These are phyloP conservation scores for Cyaniris semiargus DNA, from an alignment of 2,888 invertebrate species.

Conservation along the genomic window DNA sequence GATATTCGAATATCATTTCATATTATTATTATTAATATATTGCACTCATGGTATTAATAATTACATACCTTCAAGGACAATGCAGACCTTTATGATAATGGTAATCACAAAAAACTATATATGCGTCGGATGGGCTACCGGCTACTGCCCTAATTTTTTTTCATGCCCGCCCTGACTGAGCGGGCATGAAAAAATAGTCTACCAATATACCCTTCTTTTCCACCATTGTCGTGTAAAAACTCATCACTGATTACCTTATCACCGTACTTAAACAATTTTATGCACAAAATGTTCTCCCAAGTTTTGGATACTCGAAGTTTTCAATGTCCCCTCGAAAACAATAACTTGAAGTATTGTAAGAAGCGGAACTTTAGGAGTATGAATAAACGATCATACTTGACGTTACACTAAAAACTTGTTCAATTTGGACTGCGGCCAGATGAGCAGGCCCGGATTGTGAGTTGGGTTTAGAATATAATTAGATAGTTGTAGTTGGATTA, in stretches of 20 bases:
- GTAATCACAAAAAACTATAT: too few species aligned
- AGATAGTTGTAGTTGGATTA: too few species aligned
- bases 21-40: too few species aligned
- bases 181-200: too few species aligned
- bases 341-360: constrained; percentile 10
- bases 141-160: too few species aligned
- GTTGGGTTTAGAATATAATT: neutral
- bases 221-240: neutral
- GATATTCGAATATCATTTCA: too few species aligned
- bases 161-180: too few species aligned
- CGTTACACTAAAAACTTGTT: constrained; percentile 38
- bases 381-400: constrained; percentile 31
- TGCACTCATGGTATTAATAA: too few species aligned
- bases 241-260: neutral
- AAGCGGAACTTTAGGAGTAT: constrained; percentile 27
- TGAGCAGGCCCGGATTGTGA: constrained; percentile 45
- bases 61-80: too few species aligned
- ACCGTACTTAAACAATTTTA: neutral
- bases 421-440: constrained; percentile 32
- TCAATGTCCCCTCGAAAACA: constrained; percentile 9
- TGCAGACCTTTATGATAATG: too few species aligned
- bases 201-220: too few species aligned
- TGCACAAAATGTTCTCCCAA: neutral
- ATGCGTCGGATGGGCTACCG: too few species aligned
- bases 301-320: neutral